These are phyloP conservation scores for Arctocebus calabarensis DNA, from an alignment of 2,797 vertebrate species.

Conservation along the genomic window DNA sequence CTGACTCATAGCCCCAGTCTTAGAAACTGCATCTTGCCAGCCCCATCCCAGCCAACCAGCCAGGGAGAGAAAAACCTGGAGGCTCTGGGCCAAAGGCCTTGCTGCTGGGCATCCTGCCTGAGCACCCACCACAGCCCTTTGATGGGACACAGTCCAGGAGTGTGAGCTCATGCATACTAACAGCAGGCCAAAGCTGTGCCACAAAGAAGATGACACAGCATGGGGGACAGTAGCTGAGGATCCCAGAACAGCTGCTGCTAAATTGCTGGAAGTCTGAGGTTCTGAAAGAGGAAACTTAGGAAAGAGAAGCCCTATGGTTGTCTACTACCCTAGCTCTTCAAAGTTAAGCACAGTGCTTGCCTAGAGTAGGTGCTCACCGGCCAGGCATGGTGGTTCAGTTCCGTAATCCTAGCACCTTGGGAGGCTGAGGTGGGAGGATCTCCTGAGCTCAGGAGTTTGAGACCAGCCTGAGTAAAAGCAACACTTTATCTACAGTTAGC, in stretches of 20 bases:
- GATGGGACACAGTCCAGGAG: slow-evolving; percentile 31
- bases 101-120: neutral
- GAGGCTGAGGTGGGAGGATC: too few species aligned
- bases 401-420: too few species aligned
- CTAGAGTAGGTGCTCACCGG: neutral
- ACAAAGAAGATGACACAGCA: neutral
- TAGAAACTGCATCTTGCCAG: slow-evolving; percentile 20
- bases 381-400: too few species aligned
- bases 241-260: neutral
- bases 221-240: neutral
- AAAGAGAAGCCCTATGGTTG: neutral
- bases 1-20: neutral
- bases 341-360: neutral
- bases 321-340: neutral
- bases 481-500: too few species aligned
- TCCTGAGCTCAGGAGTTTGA: too few species aligned
- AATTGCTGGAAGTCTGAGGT: slow-evolving; percentile 17
- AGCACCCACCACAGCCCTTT: neutral
- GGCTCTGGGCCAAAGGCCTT: neutral
- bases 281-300: slow-evolving; percentile 30
- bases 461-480: too few species aligned
- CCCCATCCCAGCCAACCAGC: neutral
- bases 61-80: neutral
- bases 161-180: slow-evolving; percentile 24
- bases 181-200: slow-evolving; percentile 14